A percentile compares a stretch with the other conserved stretches of the same genome.
These are phyloP conservation scores for Phycodurus eques DNA, from an alignment of 2,113 vertebrate genomes.

Conservation along the genomic window DNA sequence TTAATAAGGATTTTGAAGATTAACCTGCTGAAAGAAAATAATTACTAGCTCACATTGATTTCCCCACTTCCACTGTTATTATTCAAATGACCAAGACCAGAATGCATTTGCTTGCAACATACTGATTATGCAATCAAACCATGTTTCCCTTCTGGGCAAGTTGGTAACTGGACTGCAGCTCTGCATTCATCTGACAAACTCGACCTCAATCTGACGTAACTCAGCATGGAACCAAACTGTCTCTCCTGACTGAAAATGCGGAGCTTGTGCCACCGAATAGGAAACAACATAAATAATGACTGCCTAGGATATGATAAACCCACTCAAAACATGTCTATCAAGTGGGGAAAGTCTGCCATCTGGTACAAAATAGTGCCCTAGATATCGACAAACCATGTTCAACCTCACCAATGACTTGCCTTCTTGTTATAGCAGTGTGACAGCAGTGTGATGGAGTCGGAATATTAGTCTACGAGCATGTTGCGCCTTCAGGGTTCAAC, in stretches of 20 bases:
- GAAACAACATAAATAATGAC: slow-evolving; percentile 7
- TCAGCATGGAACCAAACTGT: neutral
- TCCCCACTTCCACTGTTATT: neutral
- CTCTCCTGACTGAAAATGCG: neutral
- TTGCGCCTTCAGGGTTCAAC: neutral
- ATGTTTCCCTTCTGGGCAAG: neutral
- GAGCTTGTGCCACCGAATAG: neutral
- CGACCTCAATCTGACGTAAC: neutral
- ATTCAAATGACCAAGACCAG: neutral
- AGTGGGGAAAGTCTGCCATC: neutral
- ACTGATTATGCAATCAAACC: neutral
- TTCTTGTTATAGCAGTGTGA: neutral
- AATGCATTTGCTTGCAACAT: neutral
- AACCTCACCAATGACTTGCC: neutral
- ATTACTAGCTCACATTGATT: neutral
- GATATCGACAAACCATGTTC: neutral
- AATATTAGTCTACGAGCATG: neutral
- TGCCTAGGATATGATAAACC: neutral
- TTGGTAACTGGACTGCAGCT: neutral
- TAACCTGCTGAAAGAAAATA: neutral
- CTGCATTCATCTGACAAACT: neutral
- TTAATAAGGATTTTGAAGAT: neutral
- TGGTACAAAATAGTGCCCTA: neutral
- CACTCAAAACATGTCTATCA: too few species aligned
- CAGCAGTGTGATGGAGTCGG: neutral